Conservation (phyloP, 2,113 vertebrate genomes). For the Bungarus multicinctus region DNA sequence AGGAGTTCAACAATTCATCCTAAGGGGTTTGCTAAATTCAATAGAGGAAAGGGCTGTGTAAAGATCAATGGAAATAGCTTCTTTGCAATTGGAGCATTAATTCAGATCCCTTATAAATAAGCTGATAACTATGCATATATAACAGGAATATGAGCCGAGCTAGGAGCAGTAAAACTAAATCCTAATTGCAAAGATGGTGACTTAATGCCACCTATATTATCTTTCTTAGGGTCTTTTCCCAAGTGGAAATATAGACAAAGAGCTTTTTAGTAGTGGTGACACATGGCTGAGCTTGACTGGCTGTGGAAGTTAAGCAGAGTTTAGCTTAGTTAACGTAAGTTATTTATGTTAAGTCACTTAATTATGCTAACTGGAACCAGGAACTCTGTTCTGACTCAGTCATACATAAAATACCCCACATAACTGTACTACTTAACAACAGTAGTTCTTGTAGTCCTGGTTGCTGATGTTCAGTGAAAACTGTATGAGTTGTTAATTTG, state of each 20-base stretch:
- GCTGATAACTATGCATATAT: background rate
- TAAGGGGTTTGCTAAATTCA: background rate
- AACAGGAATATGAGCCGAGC: background rate
- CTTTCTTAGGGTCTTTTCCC: background rate
- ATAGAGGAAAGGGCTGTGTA: background rate
- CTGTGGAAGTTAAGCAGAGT: background rate
- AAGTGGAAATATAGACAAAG: background rate
- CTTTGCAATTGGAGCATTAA: background rate
- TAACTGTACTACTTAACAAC: background rate
- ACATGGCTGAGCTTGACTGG: background rate
- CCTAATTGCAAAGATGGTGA: background rate
- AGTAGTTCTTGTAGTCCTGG: background rate
- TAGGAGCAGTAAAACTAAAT: background rate
- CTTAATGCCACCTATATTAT: background rate
- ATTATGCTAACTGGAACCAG: background rate
- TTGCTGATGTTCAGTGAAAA: background rate
- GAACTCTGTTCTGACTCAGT: background rate
- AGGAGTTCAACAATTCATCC: background rate
- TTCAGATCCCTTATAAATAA: background rate
- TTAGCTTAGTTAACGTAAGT: background rate
- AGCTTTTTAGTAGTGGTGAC: background rate
- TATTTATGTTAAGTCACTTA: background rate
- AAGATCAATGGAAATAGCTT: background rate
- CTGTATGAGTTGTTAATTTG: background rate
- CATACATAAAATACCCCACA: background rate